A percentile compares a stretch with the other conserved stretches of the same genome.
Evolutionary conservation across 2,113 vertebrate genomes (phyloP).

Genomic region (Dasyprocta punctata): DNA sequence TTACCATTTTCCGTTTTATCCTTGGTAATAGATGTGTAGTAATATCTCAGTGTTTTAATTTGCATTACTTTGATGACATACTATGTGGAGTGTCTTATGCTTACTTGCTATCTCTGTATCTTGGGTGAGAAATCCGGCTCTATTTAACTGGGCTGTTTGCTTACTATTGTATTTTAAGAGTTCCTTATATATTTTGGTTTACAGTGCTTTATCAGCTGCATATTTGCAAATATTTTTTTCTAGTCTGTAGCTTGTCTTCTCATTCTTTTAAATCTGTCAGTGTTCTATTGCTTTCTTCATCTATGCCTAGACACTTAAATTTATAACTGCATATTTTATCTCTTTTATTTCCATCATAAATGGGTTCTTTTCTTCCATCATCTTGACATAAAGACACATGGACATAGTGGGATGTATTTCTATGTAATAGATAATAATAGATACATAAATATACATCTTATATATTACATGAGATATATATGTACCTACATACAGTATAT

Average conservation of each 20-base stretch:
- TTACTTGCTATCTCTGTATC: not conserved
- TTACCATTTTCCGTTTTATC: not conserved
- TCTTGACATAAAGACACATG: not conserved
- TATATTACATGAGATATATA: not conserved
- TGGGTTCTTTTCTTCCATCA: not conserved
- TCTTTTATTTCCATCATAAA: not conserved
- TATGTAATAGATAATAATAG: not conserved
- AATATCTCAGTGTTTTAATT: not conserved
- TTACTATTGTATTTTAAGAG: not conserved
- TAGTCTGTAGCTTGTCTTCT: not conserved
- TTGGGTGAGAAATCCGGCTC: not conserved
- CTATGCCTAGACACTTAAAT: not conserved
- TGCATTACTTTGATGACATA: not conserved
- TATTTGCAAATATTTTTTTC: not conserved
- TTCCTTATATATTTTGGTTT: not conserved
- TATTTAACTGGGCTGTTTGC: not conserved
- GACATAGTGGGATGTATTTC: not conserved
- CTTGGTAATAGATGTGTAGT: not conserved
- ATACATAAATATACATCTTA: not conserved
- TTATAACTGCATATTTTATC: not conserved
- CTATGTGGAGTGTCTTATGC: not conserved
- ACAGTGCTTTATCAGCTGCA: not conserved
- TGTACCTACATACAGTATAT: not conserved
- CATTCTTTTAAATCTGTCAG: not conserved
- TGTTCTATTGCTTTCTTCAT: slow-evolving; percentile 6